phyloP scores from a whole-genome alignment of 2,888 invertebrate genomes.

The Amblyteles armatorius region DNA sequence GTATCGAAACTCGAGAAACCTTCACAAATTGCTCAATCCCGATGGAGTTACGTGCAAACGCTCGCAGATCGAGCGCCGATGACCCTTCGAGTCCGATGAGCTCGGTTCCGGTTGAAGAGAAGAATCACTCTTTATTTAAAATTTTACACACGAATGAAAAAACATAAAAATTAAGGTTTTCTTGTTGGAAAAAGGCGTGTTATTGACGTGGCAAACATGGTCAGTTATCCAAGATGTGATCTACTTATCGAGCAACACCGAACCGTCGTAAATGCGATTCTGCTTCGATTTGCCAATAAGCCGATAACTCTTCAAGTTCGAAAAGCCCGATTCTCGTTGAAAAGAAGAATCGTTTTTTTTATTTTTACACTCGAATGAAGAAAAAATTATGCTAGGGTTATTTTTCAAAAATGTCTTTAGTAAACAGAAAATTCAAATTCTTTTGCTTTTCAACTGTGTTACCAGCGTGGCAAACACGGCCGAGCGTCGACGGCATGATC shows the following conservation, averaged over 20 bases:
- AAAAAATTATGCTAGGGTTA: neutral
- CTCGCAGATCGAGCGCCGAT: neutral
- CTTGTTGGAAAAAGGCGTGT: neutral
- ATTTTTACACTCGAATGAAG: too few species aligned
- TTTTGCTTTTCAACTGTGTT: neutral
- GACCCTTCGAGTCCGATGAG: too few species aligned
- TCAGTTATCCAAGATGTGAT: neutral
- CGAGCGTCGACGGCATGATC: neutral
- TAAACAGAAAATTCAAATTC: neutral
- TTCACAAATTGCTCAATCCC: conserved; percentile 22
- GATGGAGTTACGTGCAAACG: neutral
- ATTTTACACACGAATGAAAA: neutral
- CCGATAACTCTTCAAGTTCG: too few species aligned
- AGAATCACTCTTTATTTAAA: too few species aligned
- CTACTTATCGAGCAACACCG: neutral
- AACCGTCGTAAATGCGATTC: neutral
- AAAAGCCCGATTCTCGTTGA: too few species aligned
- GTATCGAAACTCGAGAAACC: neutral
- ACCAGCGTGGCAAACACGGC: neutral
- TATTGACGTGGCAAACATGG: neutral
- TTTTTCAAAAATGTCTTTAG: neutral
- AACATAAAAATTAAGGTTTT: neutral
- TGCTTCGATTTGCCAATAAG: neutral
- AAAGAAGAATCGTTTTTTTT: too few species aligned
- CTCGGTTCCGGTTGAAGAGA: too few species aligned